A percentile compares a stretch with the other conserved stretches of the same genome.
Conservation (phyloP, 2,888 invertebrate genomes). For the Rhorus exstirpatorius region DNA sequence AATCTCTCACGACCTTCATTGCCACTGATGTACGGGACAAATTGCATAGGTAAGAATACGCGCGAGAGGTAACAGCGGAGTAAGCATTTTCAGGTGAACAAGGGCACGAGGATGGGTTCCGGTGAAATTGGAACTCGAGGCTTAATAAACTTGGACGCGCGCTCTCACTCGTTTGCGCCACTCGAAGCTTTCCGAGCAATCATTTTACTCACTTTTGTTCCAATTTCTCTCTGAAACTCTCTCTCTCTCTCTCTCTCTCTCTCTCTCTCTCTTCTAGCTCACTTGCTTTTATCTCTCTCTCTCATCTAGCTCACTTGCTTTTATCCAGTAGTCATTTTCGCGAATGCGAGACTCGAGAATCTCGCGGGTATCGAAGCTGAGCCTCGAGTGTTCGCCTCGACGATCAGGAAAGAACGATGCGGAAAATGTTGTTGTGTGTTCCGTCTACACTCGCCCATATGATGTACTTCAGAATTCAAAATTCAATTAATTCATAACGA, state of each 20-base stretch:
- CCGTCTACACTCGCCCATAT: background rate
- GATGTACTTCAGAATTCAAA: too few relatives aligned
- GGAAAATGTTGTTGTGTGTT: conserved; percentile 20
- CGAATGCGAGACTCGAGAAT: conserved; percentile 18
- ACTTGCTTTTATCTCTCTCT: too few relatives aligned
- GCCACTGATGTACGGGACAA: too few relatives aligned
- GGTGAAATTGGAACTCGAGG: conserved; percentile 46
- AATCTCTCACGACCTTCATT: too few relatives aligned
- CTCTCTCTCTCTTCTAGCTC: background rate
- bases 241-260: background rate
- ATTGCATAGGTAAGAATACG: too few relatives aligned
- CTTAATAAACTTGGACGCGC: conserved; percentile 40
- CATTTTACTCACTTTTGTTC: too few relatives aligned
- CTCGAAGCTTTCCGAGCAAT: conserved; percentile 41
- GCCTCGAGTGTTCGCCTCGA: conserved; percentile 6
- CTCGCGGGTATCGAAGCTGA: background rate
- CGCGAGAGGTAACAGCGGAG: conserved; percentile 4
- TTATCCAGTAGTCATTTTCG: too few relatives aligned
- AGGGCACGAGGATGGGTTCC: conserved; percentile 2
- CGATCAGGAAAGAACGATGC: background rate
- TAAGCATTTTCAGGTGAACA: conserved; percentile 2
- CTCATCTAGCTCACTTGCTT: too few relatives aligned
- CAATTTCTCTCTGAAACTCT: too few relatives aligned
- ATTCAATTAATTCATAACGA: too few relatives aligned
- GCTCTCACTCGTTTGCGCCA: conserved; percentile 43